These are phyloP conservation scores for Schizothorax lantsangensis DNA, from an alignment of 2,797 vertebrate species.

Conservation along the genomic window DNA sequence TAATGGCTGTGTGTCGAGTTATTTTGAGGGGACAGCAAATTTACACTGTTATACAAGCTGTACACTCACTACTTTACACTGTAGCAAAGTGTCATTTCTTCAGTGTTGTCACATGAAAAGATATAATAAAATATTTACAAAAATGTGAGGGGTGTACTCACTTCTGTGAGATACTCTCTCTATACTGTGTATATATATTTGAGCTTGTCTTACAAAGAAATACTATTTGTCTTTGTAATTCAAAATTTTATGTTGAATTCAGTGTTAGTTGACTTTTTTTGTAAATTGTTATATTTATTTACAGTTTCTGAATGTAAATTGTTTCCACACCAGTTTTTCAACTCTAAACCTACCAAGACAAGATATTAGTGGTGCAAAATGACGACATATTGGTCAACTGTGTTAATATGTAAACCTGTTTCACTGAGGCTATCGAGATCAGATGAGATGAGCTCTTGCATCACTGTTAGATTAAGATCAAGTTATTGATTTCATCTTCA, in stretches of 20 bases:
- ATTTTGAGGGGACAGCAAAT: too few relatives aligned
- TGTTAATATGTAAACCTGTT: constrained; percentile 23
- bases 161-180: too few relatives aligned
- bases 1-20: too few relatives aligned
- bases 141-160: too few relatives aligned
- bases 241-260: too few relatives aligned
- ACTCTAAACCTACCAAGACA: not conserved
- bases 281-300: not conserved
- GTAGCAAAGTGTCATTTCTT: too few relatives aligned
- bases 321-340: not conserved
- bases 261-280: not conserved
- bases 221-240: not conserved
- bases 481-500: constrained; percentile 25
- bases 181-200: too few relatives aligned
- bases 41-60: too few relatives aligned
- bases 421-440: not conserved
- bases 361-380: not conserved
- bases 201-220: not conserved
- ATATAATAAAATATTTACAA: too few relatives aligned
- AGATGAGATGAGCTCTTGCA: not conserved
- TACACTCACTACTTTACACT: too few relatives aligned
- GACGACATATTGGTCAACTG: not conserved
- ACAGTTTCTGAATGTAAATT: not conserved
- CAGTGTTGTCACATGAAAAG: too few relatives aligned
- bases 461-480: constrained; percentile 2